These are phyloP conservation scores for Mola mola DNA, from an alignment of 2,113 vertebrate genomes.

Conservation along the genomic window DNA sequence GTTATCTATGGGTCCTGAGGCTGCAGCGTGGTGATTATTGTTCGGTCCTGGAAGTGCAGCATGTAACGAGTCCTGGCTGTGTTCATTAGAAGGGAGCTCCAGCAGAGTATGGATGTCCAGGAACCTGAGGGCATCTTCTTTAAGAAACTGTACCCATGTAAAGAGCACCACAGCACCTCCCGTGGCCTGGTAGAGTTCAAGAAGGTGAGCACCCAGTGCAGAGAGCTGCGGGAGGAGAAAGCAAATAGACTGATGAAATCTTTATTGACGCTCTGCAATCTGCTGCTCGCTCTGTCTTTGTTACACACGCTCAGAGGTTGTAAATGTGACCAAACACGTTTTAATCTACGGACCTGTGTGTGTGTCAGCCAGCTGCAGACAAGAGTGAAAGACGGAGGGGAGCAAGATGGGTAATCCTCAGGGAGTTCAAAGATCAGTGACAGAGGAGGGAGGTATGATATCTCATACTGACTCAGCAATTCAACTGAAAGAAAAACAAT, in stretches of 20 bases:
- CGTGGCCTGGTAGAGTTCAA: conserved; percentile 86
- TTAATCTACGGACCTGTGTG: conserved; percentile 79
- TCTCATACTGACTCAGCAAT: conserved; percentile 49
- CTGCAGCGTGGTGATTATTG: neutral
- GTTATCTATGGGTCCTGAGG: neutral
- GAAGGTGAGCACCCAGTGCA: conserved; percentile 82
- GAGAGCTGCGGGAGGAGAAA: conserved; percentile 52
- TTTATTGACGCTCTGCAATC: neutral
- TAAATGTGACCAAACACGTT: conserved; percentile 36
- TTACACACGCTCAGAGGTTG: neutral
- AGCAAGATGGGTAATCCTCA: conserved; percentile 86
- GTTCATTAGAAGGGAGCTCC: conserved; percentile 76
- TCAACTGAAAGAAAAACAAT: conserved; percentile 34
- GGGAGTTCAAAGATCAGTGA: conserved; percentile 90
- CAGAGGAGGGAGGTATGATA: conserved; percentile 88
- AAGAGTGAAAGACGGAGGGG: conserved; percentile 86
- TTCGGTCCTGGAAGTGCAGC: neutral
- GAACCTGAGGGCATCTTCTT: conserved; percentile 86
- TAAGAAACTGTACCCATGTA: conserved; percentile 92
- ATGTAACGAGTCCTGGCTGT: neutral
- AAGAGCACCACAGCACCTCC: conserved; percentile 88
- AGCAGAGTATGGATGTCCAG: conserved; percentile 84
- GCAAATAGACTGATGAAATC: neutral
- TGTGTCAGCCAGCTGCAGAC: conserved; percentile 89
- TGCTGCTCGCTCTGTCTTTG: neutral